phyloP scores from a whole-genome alignment of 2,888 invertebrate genomes.

The Acleris literana region DNA sequence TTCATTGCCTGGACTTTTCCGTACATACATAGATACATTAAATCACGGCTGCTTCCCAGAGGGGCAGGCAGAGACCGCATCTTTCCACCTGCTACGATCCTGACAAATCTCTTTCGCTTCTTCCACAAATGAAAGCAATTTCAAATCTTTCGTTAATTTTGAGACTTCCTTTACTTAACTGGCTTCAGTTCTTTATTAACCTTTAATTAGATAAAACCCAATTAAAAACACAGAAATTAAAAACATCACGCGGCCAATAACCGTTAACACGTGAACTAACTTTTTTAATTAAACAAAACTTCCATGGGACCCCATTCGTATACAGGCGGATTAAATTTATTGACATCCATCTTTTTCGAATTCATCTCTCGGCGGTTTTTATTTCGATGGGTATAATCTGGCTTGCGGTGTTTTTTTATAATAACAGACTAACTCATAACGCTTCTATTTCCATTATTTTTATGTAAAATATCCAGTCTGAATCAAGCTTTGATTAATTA shows the following conservation, averaged over 20 bases:
- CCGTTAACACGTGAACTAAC: background rate
- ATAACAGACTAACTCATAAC: no score
- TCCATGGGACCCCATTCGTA: conserved; percentile 2
- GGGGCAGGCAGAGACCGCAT: no score
- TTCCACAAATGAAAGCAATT: no score
- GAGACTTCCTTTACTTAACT: background rate
- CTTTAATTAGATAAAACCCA: background rate
- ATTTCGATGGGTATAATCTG: conserved; percentile 16
- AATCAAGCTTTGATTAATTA: no score
- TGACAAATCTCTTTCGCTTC: no score
- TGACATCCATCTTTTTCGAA: conserved; percentile 1
- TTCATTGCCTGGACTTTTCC: no score
- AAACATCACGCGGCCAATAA: background rate
- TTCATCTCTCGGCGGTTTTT: conserved; percentile 9
- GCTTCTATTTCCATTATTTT: background rate
- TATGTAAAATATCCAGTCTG: no score
- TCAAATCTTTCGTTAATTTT: no score
- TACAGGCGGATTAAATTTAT: conserved; percentile 14
- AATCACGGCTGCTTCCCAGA: no score
- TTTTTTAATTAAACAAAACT: conserved; percentile 19
- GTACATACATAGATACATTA: no score
- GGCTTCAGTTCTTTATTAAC: no score
- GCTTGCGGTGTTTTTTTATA: background rate
- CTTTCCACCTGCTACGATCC: no score
- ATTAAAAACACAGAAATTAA: conserved; percentile 1